A percentile compares a stretch with the other conserved stretches of the same genome.
These are phyloP conservation scores for Apoda limacodes DNA, from an alignment of 2,888 invertebrate species.

Conservation along the genomic window DNA sequence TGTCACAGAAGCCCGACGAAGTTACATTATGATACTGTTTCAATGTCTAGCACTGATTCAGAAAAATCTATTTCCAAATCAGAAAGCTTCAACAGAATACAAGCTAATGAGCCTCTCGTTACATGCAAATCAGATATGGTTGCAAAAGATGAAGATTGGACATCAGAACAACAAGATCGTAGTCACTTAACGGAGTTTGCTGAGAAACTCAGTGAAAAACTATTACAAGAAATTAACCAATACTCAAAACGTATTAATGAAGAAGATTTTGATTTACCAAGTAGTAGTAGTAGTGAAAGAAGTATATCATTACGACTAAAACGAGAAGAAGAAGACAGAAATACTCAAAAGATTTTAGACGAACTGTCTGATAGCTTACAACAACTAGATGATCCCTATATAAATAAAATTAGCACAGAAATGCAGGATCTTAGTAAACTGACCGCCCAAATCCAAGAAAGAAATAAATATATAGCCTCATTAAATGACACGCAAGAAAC, in stretches of 20 bases:
- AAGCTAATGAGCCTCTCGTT: constrained; percentile 60
- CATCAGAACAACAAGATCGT: constrained; percentile 68
- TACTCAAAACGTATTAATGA: constrained; percentile 65
- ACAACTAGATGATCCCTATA: constrained; percentile 72
- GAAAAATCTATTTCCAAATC: constrained; percentile 66
- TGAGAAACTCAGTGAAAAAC: constrained; percentile 83
- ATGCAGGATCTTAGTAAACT: constrained; percentile 68
- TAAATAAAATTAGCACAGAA: constrained; percentile 70
- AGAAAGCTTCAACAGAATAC: constrained; percentile 61
- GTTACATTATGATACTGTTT: constrained; percentile 58
- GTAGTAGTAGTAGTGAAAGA: constrained; percentile 62
- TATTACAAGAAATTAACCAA: constrained; percentile 81
- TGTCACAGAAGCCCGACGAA: constrained; percentile 60
- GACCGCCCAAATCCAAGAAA: constrained; percentile 69
- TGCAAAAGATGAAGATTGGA: constrained; percentile 66
- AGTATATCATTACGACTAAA: constrained; percentile 63
- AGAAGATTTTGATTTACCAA: constrained; percentile 62
- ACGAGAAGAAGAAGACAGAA: constrained; percentile 58
- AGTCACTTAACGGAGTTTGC: constrained; percentile 83
- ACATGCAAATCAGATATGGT: constrained; percentile 65
- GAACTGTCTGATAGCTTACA: constrained; percentile 63
- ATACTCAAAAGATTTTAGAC: constrained; percentile 59
- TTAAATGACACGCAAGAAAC: constrained; percentile 63
- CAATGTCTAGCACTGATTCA: constrained; percentile 62
- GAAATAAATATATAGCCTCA: constrained; percentile 67